phyloP scores from a whole-genome alignment of 2,888 invertebrate species.

The Lissonota sp. region DNA sequence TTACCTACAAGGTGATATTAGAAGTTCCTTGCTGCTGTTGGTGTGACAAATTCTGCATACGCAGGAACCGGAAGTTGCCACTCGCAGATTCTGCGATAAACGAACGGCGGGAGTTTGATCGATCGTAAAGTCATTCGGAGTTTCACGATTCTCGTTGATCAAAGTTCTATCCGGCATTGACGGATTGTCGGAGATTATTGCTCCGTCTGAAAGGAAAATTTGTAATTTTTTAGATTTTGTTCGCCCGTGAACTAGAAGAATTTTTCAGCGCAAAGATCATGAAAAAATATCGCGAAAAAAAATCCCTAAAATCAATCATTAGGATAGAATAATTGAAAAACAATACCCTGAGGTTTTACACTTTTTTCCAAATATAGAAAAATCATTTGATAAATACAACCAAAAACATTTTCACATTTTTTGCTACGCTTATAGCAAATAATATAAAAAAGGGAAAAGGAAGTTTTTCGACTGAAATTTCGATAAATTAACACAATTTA shows the following conservation, averaged over 20 bases:
- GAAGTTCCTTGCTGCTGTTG: slow-evolving; percentile 83
- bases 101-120: slow-evolving; percentile 68
- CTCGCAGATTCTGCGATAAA: slow-evolving; percentile 66
- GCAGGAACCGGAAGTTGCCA: slow-evolving; percentile 85
- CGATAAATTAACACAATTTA: background rate
- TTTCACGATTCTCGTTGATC: slow-evolving; percentile 73
- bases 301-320: no score
- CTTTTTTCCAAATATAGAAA: no score
- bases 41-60: slow-evolving; percentile 88
- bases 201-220: slow-evolving; percentile 27
- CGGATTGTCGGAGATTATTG: slow-evolving; percentile 12
- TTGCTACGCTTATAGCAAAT: no score
- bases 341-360: no score
- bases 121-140: slow-evolving; percentile 67
- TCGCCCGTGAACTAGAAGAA: no score
- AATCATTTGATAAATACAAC: no score
- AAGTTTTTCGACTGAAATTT: no score
- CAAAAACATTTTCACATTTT: no score
- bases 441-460: no score
- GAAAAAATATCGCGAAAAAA: no score
- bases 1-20: slow-evolving; percentile 87
- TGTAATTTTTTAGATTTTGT: background rate
- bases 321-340: no score
- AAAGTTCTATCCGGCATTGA: slow-evolving; percentile 62
- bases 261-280: no score